These are phyloP conservation scores for Xiphophorus couchianus DNA, from an alignment of 2,113 vertebrate species.

Conservation along the genomic window DNA sequence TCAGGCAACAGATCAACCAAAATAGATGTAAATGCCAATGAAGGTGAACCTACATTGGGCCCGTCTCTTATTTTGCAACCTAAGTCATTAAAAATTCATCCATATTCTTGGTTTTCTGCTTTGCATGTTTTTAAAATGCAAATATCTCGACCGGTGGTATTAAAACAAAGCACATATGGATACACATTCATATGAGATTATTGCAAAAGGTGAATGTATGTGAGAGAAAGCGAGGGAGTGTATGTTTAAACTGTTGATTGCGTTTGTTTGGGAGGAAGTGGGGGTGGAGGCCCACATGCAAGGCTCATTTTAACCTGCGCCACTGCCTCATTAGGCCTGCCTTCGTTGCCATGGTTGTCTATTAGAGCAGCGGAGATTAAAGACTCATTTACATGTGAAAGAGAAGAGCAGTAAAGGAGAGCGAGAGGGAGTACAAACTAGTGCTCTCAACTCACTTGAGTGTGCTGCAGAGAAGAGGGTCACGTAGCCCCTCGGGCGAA, in stretches of 20 bases:
- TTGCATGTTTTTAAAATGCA: conserved; percentile 5
- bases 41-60: neutral
- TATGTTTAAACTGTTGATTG: conserved; percentile 66
- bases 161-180: neutral
- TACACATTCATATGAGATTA: neutral
- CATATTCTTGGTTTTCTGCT: neutral
- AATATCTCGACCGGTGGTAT: neutral
- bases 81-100: neutral
- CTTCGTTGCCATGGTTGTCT: conserved; percentile 80
- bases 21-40: conserved; percentile 24
- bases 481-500: conserved; percentile 49
- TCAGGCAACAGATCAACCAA: conserved; percentile 23
- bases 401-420: conserved; percentile 52
- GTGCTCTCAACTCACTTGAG: conserved; percentile 46
- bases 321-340: conserved; percentile 76
- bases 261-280: conserved; percentile 15
- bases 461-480: conserved; percentile 55
- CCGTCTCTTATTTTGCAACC: neutral
- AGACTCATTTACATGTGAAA: conserved; percentile 81
- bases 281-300: conserved; percentile 29
- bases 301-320: conserved; percentile 72
- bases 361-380: conserved; percentile 78
- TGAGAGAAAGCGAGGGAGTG: neutral
- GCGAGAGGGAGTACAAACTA: conserved; percentile 32
- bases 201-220: conserved; percentile 11